Conservation (phyloP, 2,797 vertebrate genomes). For the Amazona ochrocephala region DNA sequence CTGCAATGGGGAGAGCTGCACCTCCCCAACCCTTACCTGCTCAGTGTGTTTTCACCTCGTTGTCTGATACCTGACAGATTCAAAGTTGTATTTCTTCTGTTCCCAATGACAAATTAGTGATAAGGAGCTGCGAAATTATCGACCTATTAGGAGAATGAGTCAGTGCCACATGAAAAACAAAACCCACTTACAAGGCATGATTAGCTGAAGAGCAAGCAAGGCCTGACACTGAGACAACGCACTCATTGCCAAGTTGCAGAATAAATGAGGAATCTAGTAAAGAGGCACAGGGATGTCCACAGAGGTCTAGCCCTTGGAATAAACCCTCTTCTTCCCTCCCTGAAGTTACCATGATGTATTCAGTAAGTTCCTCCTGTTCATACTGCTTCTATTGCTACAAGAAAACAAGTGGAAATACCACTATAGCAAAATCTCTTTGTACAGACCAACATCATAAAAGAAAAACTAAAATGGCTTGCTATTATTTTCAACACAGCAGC, state of each 20-base stretch:
- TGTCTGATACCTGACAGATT: neutral
- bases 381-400: neutral
- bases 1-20: neutral
- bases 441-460: neutral
- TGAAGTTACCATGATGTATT: neutral
- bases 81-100: neutral
- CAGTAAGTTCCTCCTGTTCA: neutral
- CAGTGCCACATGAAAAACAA: constrained; percentile 53
- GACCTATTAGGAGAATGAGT: constrained; percentile 41
- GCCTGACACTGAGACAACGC: neutral
- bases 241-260: neutral
- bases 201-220: constrained; percentile 18
- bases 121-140: constrained; percentile 46
- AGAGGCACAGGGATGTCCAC: neutral
- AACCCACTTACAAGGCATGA: constrained; percentile 28
- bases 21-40: neutral
- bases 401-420: neutral
- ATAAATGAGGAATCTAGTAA: neutral
- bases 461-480: neutral
- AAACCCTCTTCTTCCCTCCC: neutral
- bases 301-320: neutral
- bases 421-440: neutral
- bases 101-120: neutral
- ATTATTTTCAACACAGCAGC: neutral
- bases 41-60: neutral